A percentile compares a stretch with the other conserved stretches of the same genome.
These are phyloP conservation scores for Andrena cerasifolii DNA, from an alignment of 1,140 invertebrate species.

Conservation along the genomic window DNA sequence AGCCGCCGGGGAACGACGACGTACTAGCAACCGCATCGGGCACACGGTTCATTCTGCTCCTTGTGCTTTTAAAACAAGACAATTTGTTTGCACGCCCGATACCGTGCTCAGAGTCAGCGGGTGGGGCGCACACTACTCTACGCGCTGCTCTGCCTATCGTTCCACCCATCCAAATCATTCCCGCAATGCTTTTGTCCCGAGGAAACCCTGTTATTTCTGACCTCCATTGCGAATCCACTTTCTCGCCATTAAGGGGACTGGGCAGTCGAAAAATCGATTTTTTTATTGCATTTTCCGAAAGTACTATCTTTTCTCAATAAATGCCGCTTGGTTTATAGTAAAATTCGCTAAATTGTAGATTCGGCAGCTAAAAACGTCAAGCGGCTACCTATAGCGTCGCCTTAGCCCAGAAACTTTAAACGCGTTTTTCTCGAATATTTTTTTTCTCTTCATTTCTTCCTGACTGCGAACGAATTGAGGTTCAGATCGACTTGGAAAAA, in stretches of 20 bases:
- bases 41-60: slow-evolving; percentile 50
- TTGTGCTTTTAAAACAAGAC: slow-evolving; percentile 65
- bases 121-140: slow-evolving; percentile 60
- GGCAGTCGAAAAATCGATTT: too few species aligned
- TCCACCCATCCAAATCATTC: not conserved
- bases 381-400: too few species aligned
- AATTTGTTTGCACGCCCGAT: slow-evolving; percentile 70
- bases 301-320: too few species aligned
- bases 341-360: too few species aligned
- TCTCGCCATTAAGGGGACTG: not conserved
- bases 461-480: too few species aligned
- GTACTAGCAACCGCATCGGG: slow-evolving; percentile 48
- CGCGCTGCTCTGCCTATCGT: slow-evolving; percentile 3
- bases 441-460: not conserved
- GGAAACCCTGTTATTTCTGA: not conserved
- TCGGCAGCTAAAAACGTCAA: too few species aligned
- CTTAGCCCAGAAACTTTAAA: too few species aligned
- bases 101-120: slow-evolving; percentile 60
- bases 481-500: too few species aligned
- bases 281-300: too few species aligned
- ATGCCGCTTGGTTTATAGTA: too few species aligned
- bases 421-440: too few species aligned
- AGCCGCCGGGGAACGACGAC: slow-evolving; percentile 52
- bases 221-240: not conserved
- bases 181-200: not conserved